These are phyloP conservation scores for Pelvicachromis taeniatus DNA, from an alignment of 2,113 vertebrate species.

Conservation along the genomic window DNA sequence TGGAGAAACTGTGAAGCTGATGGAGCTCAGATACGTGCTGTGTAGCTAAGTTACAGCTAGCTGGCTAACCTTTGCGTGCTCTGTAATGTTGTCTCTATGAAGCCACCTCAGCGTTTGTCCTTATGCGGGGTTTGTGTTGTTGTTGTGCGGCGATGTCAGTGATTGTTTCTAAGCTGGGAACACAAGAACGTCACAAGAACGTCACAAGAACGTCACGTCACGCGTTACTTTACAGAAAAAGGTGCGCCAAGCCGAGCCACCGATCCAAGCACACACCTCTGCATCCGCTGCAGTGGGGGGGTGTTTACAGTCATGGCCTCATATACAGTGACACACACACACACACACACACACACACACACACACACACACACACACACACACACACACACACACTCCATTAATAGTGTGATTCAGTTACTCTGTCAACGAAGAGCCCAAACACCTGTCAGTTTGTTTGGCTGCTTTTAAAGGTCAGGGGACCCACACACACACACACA, in stretches of 20 bases:
- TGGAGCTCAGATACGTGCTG: background rate
- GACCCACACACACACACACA: background rate
- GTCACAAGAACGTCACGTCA: background rate
- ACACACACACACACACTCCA: background rate
- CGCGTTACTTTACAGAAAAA: background rate
- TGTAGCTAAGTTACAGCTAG: background rate
- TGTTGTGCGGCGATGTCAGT: background rate
- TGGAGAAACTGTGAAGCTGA: accelerated
- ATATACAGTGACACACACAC: background rate
- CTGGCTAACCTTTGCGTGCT: background rate
- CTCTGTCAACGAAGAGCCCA: background rate
- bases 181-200: background rate
- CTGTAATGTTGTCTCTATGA: background rate
- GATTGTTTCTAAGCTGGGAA: background rate
- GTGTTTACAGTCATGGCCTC: background rate
- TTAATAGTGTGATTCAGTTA: background rate
- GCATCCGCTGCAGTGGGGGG: background rate
- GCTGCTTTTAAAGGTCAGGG: background rate
- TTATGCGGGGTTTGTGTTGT: background rate
- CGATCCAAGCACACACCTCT: background rate
- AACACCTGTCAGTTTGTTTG: background rate
- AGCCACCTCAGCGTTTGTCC: background rate
- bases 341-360: background rate
- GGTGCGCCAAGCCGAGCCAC: background rate
- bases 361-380: background rate